phyloP scores from a whole-genome alignment of 1,140 invertebrate genomes.

The Drosophila ercepeae region DNA sequence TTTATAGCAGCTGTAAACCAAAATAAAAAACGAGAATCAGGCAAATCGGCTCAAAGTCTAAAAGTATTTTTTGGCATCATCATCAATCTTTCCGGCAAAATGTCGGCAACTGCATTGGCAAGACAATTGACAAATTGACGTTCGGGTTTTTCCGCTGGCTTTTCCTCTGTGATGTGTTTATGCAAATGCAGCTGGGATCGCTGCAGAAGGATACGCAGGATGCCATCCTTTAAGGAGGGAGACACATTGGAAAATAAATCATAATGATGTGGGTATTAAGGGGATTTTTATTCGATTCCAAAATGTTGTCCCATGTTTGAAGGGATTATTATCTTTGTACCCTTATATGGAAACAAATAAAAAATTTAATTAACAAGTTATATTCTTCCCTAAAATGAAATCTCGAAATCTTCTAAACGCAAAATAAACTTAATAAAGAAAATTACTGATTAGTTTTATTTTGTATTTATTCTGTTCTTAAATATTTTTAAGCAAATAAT shows the following conservation, averaged over 20 bases:
- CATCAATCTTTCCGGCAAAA: constrained; percentile 46
- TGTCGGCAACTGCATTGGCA: constrained; percentile 42
- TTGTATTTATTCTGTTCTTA: too few relatives aligned
- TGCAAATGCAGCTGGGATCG: constrained; percentile 38
- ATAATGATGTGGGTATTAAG: background rate
- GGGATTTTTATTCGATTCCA: background rate
- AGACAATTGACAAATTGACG: constrained; percentile 56
- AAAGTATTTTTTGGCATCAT: constrained; percentile 46
- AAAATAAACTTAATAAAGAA: too few relatives aligned
- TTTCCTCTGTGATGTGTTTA: constrained; percentile 27
- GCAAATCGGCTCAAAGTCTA: constrained; percentile 44
- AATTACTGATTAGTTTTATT: too few relatives aligned
- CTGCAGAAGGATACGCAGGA: background rate
- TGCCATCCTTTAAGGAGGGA: background rate
- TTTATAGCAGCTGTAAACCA: constrained; percentile 38
- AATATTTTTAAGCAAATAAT: too few relatives aligned
- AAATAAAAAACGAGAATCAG: constrained; percentile 1
- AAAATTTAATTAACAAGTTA: too few relatives aligned
- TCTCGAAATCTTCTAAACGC: too few relatives aligned
- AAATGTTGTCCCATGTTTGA: background rate
- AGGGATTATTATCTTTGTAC: too few relatives aligned
- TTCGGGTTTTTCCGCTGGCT: constrained; percentile 8
- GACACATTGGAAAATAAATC: background rate
- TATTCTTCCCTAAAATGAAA: too few relatives aligned
- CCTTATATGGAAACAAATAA: too few relatives aligned